Evolutionary conservation across 2,113 vertebrate genomes (phyloP).

Genomic region (Thermophis baileyi): DNA sequence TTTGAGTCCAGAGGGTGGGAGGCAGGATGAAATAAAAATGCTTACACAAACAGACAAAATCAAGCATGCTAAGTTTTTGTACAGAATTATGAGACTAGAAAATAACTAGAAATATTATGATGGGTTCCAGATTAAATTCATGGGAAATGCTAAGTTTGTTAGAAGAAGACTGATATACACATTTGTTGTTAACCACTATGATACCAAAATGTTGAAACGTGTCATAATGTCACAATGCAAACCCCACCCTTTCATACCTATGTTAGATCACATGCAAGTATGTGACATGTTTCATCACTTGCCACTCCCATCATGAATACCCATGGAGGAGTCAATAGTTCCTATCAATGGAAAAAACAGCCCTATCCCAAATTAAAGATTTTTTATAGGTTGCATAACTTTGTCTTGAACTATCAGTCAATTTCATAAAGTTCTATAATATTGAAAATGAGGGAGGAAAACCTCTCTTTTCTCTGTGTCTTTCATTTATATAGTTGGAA

Average conservation of each 20-base stretch:
- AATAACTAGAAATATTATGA: neutral
- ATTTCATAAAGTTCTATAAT: neutral
- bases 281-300: neutral
- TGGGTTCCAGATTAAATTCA: neutral
- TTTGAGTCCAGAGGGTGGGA: neutral
- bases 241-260: neutral
- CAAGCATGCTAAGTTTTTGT: neutral
- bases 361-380: neutral
- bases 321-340: neutral
- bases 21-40: neutral
- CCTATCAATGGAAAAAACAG: neutral
- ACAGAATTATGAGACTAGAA: neutral
- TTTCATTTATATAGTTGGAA: neutral
- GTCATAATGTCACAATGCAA: neutral
- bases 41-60: neutral
- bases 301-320: neutral
- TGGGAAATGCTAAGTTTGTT: neutral
- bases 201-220: neutral
- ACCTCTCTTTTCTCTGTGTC: neutral
- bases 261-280: neutral
- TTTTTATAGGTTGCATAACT: neutral
- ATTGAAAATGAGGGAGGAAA: neutral
- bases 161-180: neutral
- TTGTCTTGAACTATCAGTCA: neutral
- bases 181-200: neutral